Conservation (phyloP, 2,797 vertebrate genomes). For the Vireo griseus region DNA sequence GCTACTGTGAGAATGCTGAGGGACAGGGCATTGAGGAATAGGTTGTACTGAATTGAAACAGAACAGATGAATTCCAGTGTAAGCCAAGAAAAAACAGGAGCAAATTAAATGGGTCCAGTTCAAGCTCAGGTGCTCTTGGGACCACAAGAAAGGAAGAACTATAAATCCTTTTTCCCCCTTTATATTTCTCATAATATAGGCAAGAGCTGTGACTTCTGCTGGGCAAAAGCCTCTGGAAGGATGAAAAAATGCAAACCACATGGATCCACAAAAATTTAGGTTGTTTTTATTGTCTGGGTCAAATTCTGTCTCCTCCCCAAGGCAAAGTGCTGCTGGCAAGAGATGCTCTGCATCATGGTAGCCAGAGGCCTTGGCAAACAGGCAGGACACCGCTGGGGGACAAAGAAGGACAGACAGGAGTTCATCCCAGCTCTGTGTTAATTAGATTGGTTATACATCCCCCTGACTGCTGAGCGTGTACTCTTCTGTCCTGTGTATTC, state of each 20-base stretch:
- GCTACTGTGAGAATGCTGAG: background rate
- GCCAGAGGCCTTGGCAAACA: background rate
- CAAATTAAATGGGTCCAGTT: background rate
- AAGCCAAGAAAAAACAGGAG: background rate
- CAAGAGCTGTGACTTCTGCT: background rate
- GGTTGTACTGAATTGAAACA: background rate
- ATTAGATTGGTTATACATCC: background rate
- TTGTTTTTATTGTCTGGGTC: background rate
- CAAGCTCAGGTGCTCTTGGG: background rate
- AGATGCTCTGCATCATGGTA: background rate
- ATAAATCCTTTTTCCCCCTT: background rate
- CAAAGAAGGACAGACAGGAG: background rate
- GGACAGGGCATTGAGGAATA: background rate
- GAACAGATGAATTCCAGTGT: background rate
- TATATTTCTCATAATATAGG: background rate
- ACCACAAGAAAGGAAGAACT: background rate
- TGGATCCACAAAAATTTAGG: background rate
- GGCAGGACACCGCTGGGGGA: background rate
- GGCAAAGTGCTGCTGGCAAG: background rate
- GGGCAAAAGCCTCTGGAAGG: background rate
- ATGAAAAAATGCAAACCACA: background rate
- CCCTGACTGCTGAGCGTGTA: accelerated
- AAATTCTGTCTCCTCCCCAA: background rate
- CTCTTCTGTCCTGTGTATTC: background rate
- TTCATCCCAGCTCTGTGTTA: background rate